Percentiles rank a stretch among this genome's conserved stretches.
These are phyloP conservation scores for Atta cephalotes DNA, from an alignment of 1,140 invertebrate genomes.

Conservation along the genomic window DNA sequence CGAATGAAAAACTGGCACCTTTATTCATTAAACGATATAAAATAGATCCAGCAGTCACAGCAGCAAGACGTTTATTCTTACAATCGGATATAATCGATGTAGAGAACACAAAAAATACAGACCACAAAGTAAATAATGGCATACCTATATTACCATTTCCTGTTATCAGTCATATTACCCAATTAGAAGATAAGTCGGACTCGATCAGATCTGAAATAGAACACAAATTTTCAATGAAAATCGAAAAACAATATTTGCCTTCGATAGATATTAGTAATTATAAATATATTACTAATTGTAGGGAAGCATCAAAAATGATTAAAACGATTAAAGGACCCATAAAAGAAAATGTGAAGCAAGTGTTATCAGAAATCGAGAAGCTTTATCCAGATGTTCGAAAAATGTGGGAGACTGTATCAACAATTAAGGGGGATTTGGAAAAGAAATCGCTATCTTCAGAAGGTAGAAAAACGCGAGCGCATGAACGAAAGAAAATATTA, in stretches of 20 bases:
- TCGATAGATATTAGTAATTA: conserved; percentile 52
- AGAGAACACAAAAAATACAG: conserved; percentile 55
- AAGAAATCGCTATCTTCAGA: conserved; percentile 59
- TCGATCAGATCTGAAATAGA: conserved; percentile 3
- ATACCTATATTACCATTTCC: conserved; percentile 78
- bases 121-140: conserved; percentile 38
- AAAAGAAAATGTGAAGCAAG: conserved; percentile 68
- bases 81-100: conserved; percentile 79
- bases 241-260: conserved; percentile 48
- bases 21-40: conserved; percentile 83
- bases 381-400: conserved; percentile 69
- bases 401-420: conserved; percentile 79
- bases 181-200: conserved; percentile 61
- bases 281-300: conserved; percentile 51
- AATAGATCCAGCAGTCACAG: conserved; percentile 75
- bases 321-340: neutral
- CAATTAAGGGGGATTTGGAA: conserved; percentile 61
- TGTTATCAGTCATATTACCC: conserved; percentile 81
- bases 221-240: conserved; percentile 32
- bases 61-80: conserved; percentile 79
- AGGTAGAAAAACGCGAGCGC: conserved; percentile 67
- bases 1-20: conserved; percentile 82
- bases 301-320: neutral
- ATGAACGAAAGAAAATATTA: conserved; percentile 53
- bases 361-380: conserved; percentile 77